phyloP scores from a whole-genome alignment of 2,888 invertebrate species.

The Megamerina dolium region DNA sequence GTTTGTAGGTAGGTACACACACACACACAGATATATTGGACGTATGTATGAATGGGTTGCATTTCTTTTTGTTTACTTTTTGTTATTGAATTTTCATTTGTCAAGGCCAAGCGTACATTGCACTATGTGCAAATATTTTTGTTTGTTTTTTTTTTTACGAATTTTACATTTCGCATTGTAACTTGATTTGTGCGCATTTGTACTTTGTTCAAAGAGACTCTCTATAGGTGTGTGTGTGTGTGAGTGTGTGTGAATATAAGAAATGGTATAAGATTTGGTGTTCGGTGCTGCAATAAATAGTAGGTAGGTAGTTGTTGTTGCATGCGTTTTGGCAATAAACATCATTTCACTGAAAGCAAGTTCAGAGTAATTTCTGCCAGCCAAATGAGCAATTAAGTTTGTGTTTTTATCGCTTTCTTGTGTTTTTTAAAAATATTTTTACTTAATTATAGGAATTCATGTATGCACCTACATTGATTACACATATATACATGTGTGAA shows the following conservation, averaged over 20 bases:
- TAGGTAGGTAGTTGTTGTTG: background rate
- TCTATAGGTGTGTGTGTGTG: background rate
- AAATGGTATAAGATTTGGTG: too few relatives aligned
- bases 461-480: too few relatives aligned
- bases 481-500: too few relatives aligned
- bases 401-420: too few relatives aligned
- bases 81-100: conserved; percentile 31
- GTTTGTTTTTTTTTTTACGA: too few relatives aligned
- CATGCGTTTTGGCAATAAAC: conserved; percentile 16
- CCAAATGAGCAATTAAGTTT: conserved; percentile 14
- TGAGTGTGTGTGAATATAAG: background rate
- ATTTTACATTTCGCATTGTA: too few relatives aligned
- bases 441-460: too few relatives aligned
- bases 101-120: conserved; percentile 30
- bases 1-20: conserved; percentile 5
- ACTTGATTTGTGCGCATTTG: too few relatives aligned
- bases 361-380: too few relatives aligned
- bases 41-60: conserved; percentile 13
- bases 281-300: background rate
- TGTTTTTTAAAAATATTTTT: too few relatives aligned
- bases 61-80: conserved; percentile 1
- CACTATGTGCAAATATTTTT: conserved; percentile 15
- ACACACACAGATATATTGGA: conserved; percentile 4
- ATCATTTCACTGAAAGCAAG: conserved; percentile 5
- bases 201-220: conserved; percentile 9